phyloP scores from a whole-genome alignment of 2,888 invertebrate species.

The Zeuzera pyrina region DNA sequence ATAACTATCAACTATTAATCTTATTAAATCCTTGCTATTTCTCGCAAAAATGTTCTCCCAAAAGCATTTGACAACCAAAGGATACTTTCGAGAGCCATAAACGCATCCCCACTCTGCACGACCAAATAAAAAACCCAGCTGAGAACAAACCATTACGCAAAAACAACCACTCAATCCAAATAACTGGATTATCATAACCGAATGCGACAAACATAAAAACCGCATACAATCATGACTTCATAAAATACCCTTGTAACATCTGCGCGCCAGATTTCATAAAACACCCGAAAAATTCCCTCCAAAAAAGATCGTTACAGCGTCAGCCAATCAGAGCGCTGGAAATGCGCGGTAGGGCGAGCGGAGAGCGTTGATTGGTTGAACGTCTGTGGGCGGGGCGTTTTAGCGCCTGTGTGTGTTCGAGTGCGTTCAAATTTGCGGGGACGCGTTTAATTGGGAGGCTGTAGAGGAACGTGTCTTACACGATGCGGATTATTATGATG shows the following conservation, averaged over 20 bases:
- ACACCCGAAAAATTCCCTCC: slow-evolving; percentile 64
- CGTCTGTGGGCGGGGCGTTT: slow-evolving; percentile 39
- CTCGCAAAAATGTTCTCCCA: too few species aligned
- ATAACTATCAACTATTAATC: too few species aligned
- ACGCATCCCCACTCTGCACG: too few species aligned
- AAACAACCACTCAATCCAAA: slow-evolving; percentile 47
- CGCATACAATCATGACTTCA: slow-evolving; percentile 41
- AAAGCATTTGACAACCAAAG: too few species aligned
- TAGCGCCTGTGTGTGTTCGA: slow-evolving; percentile 39
- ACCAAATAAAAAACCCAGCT: too few species aligned
- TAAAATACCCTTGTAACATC: slow-evolving; percentile 45
- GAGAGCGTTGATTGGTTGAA: slow-evolving; percentile 47
- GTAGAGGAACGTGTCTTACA: too few species aligned
- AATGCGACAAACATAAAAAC: slow-evolving; percentile 47
- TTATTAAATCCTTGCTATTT: too few species aligned
- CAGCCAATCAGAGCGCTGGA: slow-evolving; percentile 40
- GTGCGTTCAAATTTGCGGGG: slow-evolving; percentile 39
- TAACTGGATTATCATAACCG: slow-evolving; percentile 64
- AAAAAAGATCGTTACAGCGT: slow-evolving; percentile 54
- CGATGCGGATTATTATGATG: too few species aligned
- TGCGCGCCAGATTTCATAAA: slow-evolving; percentile 49
- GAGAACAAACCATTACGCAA: slow-evolving; percentile 61
- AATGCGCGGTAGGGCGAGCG: slow-evolving; percentile 46
- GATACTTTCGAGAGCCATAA: too few species aligned
- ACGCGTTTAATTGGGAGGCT: slow-evolving; percentile 45